phyloP scores from a whole-genome alignment of 2,888 invertebrate genomes.

The Anthoptus insignis region DNA sequence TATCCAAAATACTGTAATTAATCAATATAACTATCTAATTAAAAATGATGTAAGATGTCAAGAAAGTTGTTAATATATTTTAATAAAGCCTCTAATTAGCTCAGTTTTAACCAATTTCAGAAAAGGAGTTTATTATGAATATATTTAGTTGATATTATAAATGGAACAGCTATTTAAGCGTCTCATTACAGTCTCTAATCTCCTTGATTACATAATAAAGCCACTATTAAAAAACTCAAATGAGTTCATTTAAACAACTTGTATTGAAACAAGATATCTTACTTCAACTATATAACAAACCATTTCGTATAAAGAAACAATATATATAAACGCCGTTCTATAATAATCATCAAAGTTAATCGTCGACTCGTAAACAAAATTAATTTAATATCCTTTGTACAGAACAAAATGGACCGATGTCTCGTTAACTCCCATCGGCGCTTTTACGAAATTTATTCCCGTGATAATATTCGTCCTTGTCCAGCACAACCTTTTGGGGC shows the following conservation, averaged over 20 bases:
- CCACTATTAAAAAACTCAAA: neutral
- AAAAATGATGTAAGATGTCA: no score
- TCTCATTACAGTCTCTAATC: no score
- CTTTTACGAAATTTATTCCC: constrained; percentile 82
- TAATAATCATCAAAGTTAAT: constrained; percentile 75
- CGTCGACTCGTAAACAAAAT: constrained; percentile 70
- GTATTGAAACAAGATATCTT: constrained; percentile 3
- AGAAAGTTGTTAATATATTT: no score
- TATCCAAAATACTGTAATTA: no score
- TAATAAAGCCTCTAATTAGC: no score
- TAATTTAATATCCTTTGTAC: constrained; percentile 78
- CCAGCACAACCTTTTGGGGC: constrained; percentile 72
- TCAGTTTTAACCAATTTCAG: no score
- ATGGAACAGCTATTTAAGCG: no score
- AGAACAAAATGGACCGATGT: constrained; percentile 75
- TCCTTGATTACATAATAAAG: neutral
- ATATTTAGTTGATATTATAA: no score
- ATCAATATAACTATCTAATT: no score
- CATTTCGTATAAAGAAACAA: constrained; percentile 39
- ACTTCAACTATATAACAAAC: constrained; percentile 8
- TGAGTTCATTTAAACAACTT: neutral
- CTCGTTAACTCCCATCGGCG: constrained; percentile 81
- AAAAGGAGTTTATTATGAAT: no score
- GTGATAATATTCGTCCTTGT: constrained; percentile 82
- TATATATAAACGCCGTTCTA: constrained; percentile 52